Conservation (phyloP, 2,113 vertebrate genomes). For the Bungarus multicinctus region DNA sequence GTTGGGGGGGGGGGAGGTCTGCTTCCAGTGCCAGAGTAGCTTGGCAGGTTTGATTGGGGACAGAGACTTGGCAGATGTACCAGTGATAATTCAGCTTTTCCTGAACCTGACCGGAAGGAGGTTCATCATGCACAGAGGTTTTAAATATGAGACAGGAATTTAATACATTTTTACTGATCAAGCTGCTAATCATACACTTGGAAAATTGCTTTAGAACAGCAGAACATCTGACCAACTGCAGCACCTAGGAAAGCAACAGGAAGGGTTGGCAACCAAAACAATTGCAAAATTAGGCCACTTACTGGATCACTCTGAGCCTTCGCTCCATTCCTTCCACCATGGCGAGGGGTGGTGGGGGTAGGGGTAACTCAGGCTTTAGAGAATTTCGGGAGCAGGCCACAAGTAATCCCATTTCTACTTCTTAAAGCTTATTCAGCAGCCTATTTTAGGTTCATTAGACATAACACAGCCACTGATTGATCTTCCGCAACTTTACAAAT, state of each 20-base stretch:
- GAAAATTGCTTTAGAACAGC: background rate
- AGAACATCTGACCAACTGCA: background rate
- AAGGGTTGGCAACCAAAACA: background rate
- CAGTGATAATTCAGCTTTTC: background rate
- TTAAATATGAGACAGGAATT: background rate
- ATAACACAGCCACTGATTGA: background rate
- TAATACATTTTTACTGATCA: background rate
- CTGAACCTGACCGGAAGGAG: background rate
- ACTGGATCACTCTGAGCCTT: background rate
- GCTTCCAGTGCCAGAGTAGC: background rate
- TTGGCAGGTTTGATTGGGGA: background rate
- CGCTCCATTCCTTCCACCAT: background rate
- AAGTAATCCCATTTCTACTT: background rate
- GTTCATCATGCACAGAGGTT: background rate
- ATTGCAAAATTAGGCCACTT: background rate
- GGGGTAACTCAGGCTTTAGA: background rate
- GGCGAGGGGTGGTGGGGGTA: rapidly evolving
- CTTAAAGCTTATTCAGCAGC: background rate
- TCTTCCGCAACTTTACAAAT: background rate
- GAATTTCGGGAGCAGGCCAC: background rate
- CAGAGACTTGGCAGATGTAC: background rate
- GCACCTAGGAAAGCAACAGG: background rate
- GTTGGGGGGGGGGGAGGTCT: background rate
- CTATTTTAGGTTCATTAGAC: background rate
- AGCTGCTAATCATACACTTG: background rate